phyloP scores from a whole-genome alignment of 2,113 vertebrate species.

The Terrapene triunguis region DNA sequence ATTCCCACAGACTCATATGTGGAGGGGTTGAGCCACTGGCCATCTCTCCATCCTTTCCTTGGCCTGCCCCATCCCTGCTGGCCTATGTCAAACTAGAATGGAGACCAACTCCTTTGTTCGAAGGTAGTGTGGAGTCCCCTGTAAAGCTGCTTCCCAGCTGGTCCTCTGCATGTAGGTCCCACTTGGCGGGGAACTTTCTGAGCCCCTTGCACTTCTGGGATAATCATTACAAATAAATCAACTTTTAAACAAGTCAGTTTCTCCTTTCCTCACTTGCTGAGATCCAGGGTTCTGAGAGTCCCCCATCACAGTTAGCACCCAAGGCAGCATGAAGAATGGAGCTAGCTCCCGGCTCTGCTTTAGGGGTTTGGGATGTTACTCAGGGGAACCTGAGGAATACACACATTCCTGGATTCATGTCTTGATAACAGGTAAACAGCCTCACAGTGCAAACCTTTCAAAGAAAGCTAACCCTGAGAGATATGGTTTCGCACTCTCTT shows the following conservation, averaged over 20 bases:
- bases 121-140: background rate
- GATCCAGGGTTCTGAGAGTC: background rate
- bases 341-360: background rate
- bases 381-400: background rate
- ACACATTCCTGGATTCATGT: fast-evolving
- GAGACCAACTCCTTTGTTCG: background rate
- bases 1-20: background rate
- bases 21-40: fast-evolving
- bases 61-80: background rate
- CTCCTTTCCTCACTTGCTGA: fast-evolving
- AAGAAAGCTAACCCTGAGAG: background rate
- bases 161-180: background rate
- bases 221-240: background rate
- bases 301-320: fast-evolving
- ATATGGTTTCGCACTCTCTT: background rate
- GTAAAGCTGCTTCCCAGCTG: background rate
- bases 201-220: fast-evolving
- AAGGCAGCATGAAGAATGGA: background rate
- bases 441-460: background rate
- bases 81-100: background rate
- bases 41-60: background rate
- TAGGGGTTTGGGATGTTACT: background rate
- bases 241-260: fast-evolving
- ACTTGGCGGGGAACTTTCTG: background rate
- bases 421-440: background rate